Percentiles rank a stretch among this genome's conserved stretches.
Evolutionary conservation across 2,113 vertebrate genomes (phyloP).

Genomic region (Pungitius pungitius): DNA sequence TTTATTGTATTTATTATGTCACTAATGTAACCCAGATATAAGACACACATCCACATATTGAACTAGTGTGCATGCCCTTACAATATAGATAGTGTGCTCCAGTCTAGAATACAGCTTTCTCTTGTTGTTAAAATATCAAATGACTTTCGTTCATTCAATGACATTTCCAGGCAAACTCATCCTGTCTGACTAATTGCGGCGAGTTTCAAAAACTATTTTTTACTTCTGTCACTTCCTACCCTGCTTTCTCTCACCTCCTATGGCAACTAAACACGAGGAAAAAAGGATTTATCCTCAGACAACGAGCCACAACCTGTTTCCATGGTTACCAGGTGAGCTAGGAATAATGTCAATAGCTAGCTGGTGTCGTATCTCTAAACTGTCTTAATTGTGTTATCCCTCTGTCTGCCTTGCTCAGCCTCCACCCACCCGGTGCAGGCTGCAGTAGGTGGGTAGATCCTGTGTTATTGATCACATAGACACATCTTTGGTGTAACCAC

Average conservation of each 20-base stretch:
- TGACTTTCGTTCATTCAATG: not conserved
- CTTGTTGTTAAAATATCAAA: not conserved
- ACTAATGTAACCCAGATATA: too few species aligned
- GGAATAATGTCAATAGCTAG: slow-evolving; percentile 5
- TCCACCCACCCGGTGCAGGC: not conserved
- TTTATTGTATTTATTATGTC: too few species aligned
- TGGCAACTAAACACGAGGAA: not conserved
- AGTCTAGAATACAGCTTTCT: not conserved
- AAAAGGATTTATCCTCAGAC: slow-evolving; percentile 29
- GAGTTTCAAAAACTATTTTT: slow-evolving; percentile 23
- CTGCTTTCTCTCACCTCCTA: slow-evolving; percentile 21
- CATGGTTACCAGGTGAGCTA: slow-evolving; percentile 46
- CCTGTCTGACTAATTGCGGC: not conserved
- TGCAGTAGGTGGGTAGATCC: not conserved
- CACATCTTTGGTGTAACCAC: not conserved
- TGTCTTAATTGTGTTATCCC: slow-evolving; percentile 27
- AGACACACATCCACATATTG: not conserved
- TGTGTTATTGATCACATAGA: slow-evolving; percentile 17
- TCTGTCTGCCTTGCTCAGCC: slow-evolving; percentile 1
- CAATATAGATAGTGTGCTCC: not conserved
- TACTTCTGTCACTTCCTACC: slow-evolving; percentile 12
- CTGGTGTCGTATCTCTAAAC: slow-evolving; percentile 31
- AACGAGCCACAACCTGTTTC: slow-evolving; percentile 37
- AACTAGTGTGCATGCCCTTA: not conserved
- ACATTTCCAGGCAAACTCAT: not conserved